Evolutionary conservation across 2,113 vertebrate genomes (phyloP).

Genomic region (Psilopsiagon aymara): DNA sequence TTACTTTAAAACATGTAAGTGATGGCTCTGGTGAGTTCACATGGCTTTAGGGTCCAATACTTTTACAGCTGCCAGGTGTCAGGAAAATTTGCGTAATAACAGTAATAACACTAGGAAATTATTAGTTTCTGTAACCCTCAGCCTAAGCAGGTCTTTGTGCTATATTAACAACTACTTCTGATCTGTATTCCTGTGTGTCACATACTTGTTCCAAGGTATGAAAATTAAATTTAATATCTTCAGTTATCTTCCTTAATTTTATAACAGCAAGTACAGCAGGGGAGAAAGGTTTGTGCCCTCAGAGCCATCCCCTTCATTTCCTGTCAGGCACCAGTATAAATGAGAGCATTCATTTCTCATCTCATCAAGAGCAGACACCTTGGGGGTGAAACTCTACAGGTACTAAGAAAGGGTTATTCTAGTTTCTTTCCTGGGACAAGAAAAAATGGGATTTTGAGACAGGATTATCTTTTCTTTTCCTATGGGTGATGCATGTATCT

Average conservation of each 20-base stretch:
- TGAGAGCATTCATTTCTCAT: background rate
- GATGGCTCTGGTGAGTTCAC: background rate
- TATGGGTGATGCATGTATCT: fast-evolving
- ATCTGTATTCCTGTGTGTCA: background rate
- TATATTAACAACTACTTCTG: background rate
- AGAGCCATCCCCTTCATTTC: background rate
- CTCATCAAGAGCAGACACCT: background rate
- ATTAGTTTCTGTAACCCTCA: background rate
- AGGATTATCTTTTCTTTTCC: background rate
- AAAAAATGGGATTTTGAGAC: background rate
- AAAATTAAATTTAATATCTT: background rate
- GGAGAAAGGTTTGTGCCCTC: background rate
- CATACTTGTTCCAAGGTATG: background rate
- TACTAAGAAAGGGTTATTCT: background rate
- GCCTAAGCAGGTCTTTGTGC: background rate
- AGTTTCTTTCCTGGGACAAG: background rate
- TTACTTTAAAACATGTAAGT: background rate
- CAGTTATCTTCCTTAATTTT: background rate
- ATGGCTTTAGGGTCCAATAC: background rate
- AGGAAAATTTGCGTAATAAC: background rate
- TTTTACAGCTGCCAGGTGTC: background rate
- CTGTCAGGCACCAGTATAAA: background rate
- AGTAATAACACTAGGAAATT: background rate
- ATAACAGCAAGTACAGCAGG: background rate
- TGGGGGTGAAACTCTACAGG: background rate